These are phyloP conservation scores for Limenitis camilla DNA, from an alignment of 2,888 invertebrate species.

Conservation along the genomic window DNA sequence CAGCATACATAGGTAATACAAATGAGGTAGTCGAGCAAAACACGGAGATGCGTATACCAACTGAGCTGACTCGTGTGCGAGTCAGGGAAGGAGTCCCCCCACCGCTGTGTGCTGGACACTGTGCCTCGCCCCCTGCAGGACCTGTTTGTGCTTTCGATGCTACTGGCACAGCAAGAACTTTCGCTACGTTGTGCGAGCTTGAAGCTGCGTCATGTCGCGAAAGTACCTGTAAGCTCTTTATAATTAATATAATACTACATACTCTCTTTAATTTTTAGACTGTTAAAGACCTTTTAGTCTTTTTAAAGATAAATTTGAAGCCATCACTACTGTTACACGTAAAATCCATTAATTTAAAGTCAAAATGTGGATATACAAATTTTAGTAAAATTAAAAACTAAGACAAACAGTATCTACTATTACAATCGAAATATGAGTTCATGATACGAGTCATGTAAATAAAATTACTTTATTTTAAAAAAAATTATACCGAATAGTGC, in stretches of 20 bases:
- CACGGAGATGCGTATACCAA: constrained; percentile 35
- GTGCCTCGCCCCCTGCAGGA: constrained; percentile 58
- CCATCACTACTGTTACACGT: too few relatives aligned
- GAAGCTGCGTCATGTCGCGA: constrained; percentile 73
- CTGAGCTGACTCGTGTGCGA: constrained; percentile 39
- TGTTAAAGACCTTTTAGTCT: too few relatives aligned
- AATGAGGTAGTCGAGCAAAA: constrained; percentile 37
- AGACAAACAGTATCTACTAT: too few relatives aligned
- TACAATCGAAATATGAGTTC: too few relatives aligned
- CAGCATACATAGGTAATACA: constrained; percentile 41
- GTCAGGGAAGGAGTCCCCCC: constrained; percentile 62
- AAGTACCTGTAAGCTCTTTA: constrained; percentile 68
- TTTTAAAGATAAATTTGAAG: too few relatives aligned
- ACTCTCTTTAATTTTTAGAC: background rate
- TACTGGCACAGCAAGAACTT: constrained; percentile 70
- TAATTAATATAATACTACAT: background rate
- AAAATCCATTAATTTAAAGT: too few relatives aligned
- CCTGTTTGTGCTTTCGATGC: constrained; percentile 76
- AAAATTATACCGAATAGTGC: too few relatives aligned
- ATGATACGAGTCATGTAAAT: too few relatives aligned
- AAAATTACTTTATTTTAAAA: too few relatives aligned
- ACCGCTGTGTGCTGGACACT: constrained; percentile 58
- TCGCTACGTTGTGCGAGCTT: constrained; percentile 74
- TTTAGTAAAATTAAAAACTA: too few relatives aligned
- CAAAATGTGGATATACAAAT: too few relatives aligned